Conservation (phyloP, 2,888 invertebrate genomes). For the Scaptomyza reducta region DNA sequence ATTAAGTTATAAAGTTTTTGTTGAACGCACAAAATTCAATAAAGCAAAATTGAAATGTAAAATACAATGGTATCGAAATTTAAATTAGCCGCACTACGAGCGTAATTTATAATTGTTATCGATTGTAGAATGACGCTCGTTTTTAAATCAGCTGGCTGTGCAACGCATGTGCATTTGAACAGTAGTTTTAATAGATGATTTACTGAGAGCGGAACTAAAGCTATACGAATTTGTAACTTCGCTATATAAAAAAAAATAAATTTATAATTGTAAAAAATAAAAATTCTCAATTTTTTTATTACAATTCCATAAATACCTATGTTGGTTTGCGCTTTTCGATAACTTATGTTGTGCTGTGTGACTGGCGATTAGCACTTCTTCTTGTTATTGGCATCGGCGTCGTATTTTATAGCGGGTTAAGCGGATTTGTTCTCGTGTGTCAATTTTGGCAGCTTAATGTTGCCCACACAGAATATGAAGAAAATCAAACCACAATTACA, state of each 20-base stretch:
- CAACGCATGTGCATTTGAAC: neutral
- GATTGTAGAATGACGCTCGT: slow-evolving; percentile 1
- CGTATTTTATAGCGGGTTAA: slow-evolving; percentile 51
- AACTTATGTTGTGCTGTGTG: neutral
- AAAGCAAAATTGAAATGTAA: slow-evolving; percentile 43
- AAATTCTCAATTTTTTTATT: no score
- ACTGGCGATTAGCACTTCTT: slow-evolving; percentile 31
- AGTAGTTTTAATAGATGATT: neutral
- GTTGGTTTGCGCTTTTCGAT: neutral
- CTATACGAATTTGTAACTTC: neutral
- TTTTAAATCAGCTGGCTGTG: slow-evolving; percentile 7
- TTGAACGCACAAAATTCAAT: slow-evolving; percentile 67
- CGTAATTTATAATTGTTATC: neutral
- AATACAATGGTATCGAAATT: neutral
- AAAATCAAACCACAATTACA: slow-evolving; percentile 80
- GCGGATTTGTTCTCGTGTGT: slow-evolving; percentile 50
- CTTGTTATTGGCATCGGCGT: slow-evolving; percentile 54
- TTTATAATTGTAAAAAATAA: neutral
- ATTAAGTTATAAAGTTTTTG: slow-evolving; percentile 63
- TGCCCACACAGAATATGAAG: slow-evolving; percentile 73
- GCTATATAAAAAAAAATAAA: neutral
- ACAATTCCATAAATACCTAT: neutral
- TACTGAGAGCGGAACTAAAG: neutral
- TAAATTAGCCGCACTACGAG: neutral
- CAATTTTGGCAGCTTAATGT: slow-evolving; percentile 20